Evolutionary conservation across 2,888 invertebrate genomes (phyloP), one percentile per base, ranked within the genome.

Genomic region (Tanytarsus gracilentus): DNA sequence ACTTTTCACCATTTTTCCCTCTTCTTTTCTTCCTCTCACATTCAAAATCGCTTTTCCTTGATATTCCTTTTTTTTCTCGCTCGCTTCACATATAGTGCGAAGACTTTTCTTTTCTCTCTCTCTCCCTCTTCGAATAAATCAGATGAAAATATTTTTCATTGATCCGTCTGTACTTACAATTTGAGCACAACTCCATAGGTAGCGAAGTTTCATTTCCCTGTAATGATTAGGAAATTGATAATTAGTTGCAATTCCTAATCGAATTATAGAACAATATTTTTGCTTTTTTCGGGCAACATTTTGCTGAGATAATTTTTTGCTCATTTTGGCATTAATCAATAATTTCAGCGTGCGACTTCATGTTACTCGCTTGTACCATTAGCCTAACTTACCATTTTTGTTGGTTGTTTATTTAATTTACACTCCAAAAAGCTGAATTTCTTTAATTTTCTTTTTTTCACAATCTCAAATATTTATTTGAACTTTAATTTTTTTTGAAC

Each of bases 171-270:
- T 66, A 80, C 83, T 83, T 76, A 84, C 84, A 85, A 68, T 85
- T 87, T 70, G 86, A 85, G 79, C 86, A 87, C 71, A 88, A 82
- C 78, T 88, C 88, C 84, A 87, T 84, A 65, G 87, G 86, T 69
- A 88, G 78, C 68, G 86, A 86, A 68, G 80, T 81, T 77, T 88
- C 88, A 77, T 88, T 88, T 72, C 88, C 88, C 87, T 87, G 76
- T 63, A 79, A 78, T 26, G 4, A 27, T 26, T n/a, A 14, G 11
- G 50, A 29, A 26, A 50, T 8, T 23, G 11, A 14, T n/a, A 29
- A 21, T 30, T 4, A 58, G 33, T 16, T n/a, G 21, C 8, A 14
- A 14, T 29, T 16, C 30, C 11, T 29, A 58, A 48, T 48, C 16
- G 1, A 29, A 29, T 58, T 48, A 58, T 23, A 27, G 36, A 14